Base-by-base conservation (phyloP, 2,888 invertebrate species). In the Alitta virens region DNA sequence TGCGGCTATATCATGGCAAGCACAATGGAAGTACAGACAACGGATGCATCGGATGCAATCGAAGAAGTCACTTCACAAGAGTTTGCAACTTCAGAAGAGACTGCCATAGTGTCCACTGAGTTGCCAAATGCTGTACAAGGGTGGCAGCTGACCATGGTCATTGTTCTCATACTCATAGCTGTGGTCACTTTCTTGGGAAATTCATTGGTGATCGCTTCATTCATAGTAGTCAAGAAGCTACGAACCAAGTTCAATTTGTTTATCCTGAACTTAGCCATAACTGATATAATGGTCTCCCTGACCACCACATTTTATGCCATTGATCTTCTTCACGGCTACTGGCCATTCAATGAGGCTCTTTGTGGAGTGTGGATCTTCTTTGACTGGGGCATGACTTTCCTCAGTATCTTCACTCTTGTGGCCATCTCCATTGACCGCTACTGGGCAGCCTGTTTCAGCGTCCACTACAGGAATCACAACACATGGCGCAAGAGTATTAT, bases 361-460 rank as follows among this genome's bases (percentile, higher is more conserved):
- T 79, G 79, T 57, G 72, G 71, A 2, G 64, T 76, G 40, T 79
- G 79, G 79, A 73, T 78, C 43, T 78, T 78, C 70, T 74, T 73
- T 63, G 79, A 79, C 64, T 79, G 77, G 64, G 77, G 76, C 23
- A 78, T 77, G 79, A 79, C 78, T 16, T 79, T 80, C 60, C 77
- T 77, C 24, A 74, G 75, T 1, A 78, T 79, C 38, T 77, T 77
- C 66, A 78, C 78, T 2, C 66, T 79, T 1, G 71, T 76, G 26
- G 74, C 76, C 46, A 78, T 79, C 26, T 75, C 75, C 0, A 40
- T 74, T 1, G 76, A 76, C 65, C 67, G 76, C 40, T 74, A 72
- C 27, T 77, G 76, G 76, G 69, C 74, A 1, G 74, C 18, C 65
- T 66, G 59, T 14, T 74, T 73, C 74, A 68, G 70, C 43, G 43